phyloP scores from a whole-genome alignment of 1,140 invertebrate species.

The Notospermus geniculatus region DNA sequence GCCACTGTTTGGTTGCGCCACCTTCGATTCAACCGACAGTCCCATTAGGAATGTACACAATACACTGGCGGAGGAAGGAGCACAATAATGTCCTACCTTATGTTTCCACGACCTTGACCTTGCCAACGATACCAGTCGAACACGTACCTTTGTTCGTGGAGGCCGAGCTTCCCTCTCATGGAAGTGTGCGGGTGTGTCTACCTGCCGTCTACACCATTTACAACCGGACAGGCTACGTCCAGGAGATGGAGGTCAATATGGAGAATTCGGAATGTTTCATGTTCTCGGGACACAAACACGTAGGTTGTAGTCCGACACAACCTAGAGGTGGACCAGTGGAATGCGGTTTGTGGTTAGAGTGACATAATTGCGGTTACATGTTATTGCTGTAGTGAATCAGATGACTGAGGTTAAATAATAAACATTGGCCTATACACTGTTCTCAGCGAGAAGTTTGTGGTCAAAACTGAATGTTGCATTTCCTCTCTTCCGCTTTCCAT shows the following conservation, averaged over 20 bases:
- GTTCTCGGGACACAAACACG: conserved; percentile 86
- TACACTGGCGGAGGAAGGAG: conserved; percentile 69
- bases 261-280: conserved; percentile 83
- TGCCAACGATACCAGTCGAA: conserved; percentile 58
- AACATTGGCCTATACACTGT: too few species aligned
- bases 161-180: conserved; percentile 70
- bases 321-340: too few species aligned
- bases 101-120: conserved; percentile 49
- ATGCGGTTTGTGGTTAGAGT: too few species aligned
- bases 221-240: conserved; percentile 70
- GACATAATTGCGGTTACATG: too few species aligned
- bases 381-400: too few species aligned
- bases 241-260: conserved; percentile 72
- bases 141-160: conserved; percentile 71
- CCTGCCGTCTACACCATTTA: conserved; percentile 67
- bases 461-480: too few species aligned
- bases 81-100: conserved; percentile 35
- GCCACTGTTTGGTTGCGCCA: conserved; percentile 47
- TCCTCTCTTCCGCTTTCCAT: too few species aligned
- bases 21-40: conserved; percentile 35
- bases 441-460: too few species aligned
- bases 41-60: conserved; percentile 68
- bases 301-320: conserved; percentile 39
- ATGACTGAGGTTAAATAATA: too few species aligned
- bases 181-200: conserved; percentile 66